These are phyloP conservation scores for Myiotriccus ornatus DNA, from an alignment of 2,797 vertebrate species.

Conservation along the genomic window DNA sequence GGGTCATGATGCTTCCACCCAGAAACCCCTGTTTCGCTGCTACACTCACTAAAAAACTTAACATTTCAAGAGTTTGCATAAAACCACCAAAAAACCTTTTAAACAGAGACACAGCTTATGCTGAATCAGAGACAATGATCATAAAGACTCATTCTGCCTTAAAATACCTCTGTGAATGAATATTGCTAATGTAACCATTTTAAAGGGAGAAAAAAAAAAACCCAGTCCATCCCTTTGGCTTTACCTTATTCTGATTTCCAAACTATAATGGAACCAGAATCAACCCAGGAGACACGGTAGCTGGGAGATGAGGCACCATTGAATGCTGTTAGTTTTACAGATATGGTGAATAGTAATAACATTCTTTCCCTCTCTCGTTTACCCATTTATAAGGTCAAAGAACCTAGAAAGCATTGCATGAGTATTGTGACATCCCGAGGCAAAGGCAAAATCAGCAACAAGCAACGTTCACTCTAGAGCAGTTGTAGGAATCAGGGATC, in stretches of 20 bases:
- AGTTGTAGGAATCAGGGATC: neutral
- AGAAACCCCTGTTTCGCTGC: conserved; percentile 2
- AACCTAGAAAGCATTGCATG: neutral
- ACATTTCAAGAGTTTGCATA: neutral
- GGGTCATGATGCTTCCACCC: neutral
- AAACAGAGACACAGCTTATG: neutral
- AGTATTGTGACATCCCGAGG: neutral
- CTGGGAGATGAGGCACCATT: neutral
- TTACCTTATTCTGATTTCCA: neutral
- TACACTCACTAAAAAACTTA: neutral
- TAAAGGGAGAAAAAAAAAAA: neutral
- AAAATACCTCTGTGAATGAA: neutral
- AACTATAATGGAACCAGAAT: neutral
- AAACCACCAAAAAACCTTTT: neutral
- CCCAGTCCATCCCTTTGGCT: neutral
- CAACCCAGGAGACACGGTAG: neutral
- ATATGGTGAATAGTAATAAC: neutral
- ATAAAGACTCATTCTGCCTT: neutral
- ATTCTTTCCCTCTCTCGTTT: neutral
- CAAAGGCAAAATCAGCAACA: neutral
- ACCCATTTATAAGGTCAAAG: conserved; percentile 4
- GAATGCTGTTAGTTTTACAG: neutral
- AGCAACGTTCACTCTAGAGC: conserved; percentile 58
- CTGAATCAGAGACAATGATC: neutral
- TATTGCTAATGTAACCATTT: neutral